Evolutionary conservation across 1,140 invertebrate genomes (phyloP).

Genomic region (Macrobrachium rosenbergii): DNA sequence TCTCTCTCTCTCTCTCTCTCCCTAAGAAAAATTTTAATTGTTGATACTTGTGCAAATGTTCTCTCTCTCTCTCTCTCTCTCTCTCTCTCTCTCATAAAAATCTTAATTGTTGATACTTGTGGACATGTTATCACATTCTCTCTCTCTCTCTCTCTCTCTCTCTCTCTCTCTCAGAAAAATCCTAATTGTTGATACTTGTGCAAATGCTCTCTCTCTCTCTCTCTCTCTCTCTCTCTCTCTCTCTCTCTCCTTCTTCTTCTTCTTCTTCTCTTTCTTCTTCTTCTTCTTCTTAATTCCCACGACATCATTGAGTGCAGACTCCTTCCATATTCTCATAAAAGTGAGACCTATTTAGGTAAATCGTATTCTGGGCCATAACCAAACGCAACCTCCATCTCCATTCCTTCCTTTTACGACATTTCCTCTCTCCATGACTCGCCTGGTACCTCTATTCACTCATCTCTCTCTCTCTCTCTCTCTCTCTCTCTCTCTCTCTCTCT

Average conservation of each 20-base stretch:
- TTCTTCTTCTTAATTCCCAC: background rate
- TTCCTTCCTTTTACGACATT: background rate
- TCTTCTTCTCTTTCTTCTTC: background rate
- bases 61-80: conserved; percentile 28
- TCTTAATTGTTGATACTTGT: no score
- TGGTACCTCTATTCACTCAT: background rate
- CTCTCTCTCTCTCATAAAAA: conserved; percentile 34
- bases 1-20: conserved; percentile 31
- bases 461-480: conserved; percentile 2
- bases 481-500: background rate
- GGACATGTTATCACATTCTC: no score
- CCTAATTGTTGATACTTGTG: no score
- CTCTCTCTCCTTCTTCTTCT: background rate
- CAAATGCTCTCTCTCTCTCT: conserved; percentile 34
- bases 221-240: conserved; percentile 22
- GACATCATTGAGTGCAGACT: no score
- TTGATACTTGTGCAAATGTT: no score
- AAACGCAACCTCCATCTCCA: background rate
- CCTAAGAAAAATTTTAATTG: no score
- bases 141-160: conserved; percentile 34
- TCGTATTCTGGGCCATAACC: no score
- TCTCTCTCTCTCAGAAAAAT: conserved; percentile 30
- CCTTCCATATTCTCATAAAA: no score
- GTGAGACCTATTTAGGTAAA: no score
- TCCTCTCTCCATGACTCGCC: background rate